Base-by-base conservation (phyloP, 2,113 vertebrate genomes). In the Campylomormyrus tamandua region DNA sequence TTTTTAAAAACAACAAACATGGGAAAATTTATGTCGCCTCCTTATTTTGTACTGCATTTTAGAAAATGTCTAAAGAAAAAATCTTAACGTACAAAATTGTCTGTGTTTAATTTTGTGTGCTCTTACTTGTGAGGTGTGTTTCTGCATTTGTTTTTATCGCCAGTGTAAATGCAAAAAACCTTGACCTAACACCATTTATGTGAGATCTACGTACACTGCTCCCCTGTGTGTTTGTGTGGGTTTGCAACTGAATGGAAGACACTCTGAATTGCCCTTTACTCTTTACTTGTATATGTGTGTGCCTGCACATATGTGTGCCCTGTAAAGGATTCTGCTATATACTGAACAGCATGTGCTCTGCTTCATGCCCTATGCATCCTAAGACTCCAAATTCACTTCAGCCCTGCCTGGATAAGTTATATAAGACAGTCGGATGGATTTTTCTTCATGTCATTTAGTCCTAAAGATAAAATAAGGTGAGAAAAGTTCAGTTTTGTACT, bases 31-130 rank as follows among this genome's bases (percentile, higher is more conserved):
- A 91, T 93, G 91, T 92, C 87, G 91, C 92, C 91, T 92, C 92
- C 92, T 93, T 91, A 93, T 93, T 92, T 92, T 92, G 93, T 93
- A 92, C 90, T 90, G 91, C 66, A 85, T 92, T 93, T 92, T 93
- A 92, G 89, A 93, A 92, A 91, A 91, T 91, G 84, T 91, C 70
- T 80, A 91, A 93, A 91, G 89, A 90, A 90, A 84, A 84, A 50
- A 88, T 49, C 39, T 90, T 90, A 89, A 91, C 89, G 89, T 89
- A 89, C 42, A 90, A 48, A 87, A 83, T 90, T 50, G 90, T 90
- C 70, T 90, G 66, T 90, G 66, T 90, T 62, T 91, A 39, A 90
- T 86, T 91, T 87, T 88, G 49, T 90, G 10, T 90, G 56, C 66
- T 49, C 89, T 87, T 88, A 31, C 48, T 45, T 53, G 49, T 87